phyloP scores from a whole-genome alignment of 2,888 invertebrate species.

The Polydrusus cervinus region DNA sequence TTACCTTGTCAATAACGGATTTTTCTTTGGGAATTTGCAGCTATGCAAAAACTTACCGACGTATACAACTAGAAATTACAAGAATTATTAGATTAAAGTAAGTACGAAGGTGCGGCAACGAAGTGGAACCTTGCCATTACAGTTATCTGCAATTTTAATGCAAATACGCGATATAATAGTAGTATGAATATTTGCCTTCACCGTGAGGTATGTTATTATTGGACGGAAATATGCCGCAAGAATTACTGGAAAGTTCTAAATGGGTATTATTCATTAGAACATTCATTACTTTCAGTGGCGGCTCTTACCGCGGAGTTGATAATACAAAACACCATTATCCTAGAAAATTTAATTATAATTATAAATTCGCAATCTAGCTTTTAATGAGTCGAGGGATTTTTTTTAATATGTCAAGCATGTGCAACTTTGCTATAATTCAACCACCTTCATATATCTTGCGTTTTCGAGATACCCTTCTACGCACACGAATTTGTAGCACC shows the following conservation, averaged over 20 bases:
- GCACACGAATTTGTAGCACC: no score
- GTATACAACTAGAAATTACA: constrained; percentile 14
- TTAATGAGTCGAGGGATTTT: no score
- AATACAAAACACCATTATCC: no score
- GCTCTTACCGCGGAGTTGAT: no score
- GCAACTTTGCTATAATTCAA: no score
- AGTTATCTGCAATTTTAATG: constrained; percentile 38
- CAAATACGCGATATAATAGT: constrained; percentile 36
- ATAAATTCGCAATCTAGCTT: no score
- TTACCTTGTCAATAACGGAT: no score
- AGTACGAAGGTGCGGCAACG: constrained; percentile 36
- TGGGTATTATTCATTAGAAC: background rate
- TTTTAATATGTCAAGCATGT: no score
- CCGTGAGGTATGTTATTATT: constrained; percentile 4
- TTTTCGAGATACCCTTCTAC: no score
- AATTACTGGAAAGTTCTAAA: background rate
- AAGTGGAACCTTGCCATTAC: constrained; percentile 26
- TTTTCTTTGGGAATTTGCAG: background rate
- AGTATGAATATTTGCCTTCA: constrained; percentile 22
- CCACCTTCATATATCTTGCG: no score
- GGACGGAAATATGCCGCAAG: constrained; percentile 6
- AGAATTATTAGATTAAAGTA: constrained; percentile 35
- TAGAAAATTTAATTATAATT: no score
- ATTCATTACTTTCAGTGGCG: no score
- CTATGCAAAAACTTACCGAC: constrained; percentile 18